Percentiles rank a stretch among this genome's conserved stretches.
Conservation (phyloP, 2,113 vertebrate genomes). For the Prunella himalayana region DNA sequence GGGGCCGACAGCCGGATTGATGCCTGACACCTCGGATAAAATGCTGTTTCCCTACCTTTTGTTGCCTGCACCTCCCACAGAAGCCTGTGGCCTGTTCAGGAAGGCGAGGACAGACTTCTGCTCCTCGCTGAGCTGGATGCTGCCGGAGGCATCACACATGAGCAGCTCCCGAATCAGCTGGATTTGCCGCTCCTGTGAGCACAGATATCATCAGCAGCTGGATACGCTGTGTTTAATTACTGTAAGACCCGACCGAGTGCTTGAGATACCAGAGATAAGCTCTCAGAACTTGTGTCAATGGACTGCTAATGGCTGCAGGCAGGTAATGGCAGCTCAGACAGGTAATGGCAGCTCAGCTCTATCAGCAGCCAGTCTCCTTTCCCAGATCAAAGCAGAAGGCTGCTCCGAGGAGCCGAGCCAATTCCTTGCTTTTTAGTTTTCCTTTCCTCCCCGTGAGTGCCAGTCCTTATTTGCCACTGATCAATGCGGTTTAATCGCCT, state of each 20-base stretch:
- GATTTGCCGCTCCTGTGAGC: conserved; percentile 88
- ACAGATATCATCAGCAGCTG: conserved; percentile 6
- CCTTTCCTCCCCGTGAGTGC: neutral
- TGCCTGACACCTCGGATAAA: neutral
- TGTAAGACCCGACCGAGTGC: rapidly evolving
- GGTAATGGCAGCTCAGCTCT: conserved; percentile 33
- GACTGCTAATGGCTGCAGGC: conserved; percentile 20
- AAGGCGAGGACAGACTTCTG: conserved; percentile 93
- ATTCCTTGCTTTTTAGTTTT: neutral
- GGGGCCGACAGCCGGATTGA: neutral
- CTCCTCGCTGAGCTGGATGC: conserved; percentile 94
- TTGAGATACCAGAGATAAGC: neutral
- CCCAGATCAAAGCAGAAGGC: neutral
- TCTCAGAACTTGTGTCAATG: neutral
- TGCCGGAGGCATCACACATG: conserved; percentile 87
- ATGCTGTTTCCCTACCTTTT: conserved; percentile 76
- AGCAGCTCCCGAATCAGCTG: conserved; percentile 94
- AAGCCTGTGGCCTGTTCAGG: conserved; percentile 81
- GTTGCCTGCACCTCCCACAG: conserved; percentile 74
- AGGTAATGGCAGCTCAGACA: neutral
- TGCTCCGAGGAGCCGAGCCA: neutral
- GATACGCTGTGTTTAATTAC: neutral
- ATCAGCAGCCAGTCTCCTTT: neutral
- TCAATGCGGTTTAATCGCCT: neutral
- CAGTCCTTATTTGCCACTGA: conserved; percentile 29